A percentile compares a stretch with the other conserved stretches of the same genome.
Conservation (phyloP, 2,797 vertebrate genomes). For the Setipinna tenuifilis region DNA sequence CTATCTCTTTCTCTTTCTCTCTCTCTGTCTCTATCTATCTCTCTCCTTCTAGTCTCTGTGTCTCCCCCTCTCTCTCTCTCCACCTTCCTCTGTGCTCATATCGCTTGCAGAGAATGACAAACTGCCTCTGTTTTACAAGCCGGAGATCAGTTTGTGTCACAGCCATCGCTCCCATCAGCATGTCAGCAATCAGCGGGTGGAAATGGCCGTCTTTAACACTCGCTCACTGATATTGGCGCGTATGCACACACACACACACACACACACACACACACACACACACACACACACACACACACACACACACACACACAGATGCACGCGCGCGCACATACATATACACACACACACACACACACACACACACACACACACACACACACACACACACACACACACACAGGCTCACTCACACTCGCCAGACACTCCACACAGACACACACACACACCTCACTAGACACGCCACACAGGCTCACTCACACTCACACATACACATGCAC, state of each 20-base stretch:
- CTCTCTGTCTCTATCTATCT: neutral
- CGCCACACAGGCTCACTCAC: too few species aligned
- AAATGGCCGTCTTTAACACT: slow-evolving; percentile 38
- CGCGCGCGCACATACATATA: neutral
- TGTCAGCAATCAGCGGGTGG: slow-evolving; percentile 21
- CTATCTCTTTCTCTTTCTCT: too few species aligned
- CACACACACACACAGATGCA: slow-evolving; percentile 42
- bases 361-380: too few species aligned
- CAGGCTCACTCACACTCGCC: too few species aligned
- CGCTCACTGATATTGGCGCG: slow-evolving; percentile 51
- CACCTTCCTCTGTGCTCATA: slow-evolving; percentile 60
- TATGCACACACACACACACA: slow-evolving; percentile 9
- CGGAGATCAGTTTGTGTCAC: slow-evolving; percentile 25
- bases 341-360: neutral
- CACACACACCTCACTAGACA: too few species aligned
- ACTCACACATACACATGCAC: too few species aligned
- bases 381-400: too few species aligned
- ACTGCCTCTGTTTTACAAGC: slow-evolving; percentile 57
- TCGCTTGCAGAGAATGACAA: slow-evolving; percentile 64
- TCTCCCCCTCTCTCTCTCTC: slow-evolving; percentile 32
- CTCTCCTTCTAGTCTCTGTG: neutral
- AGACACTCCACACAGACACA: too few species aligned
- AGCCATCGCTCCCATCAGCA: slow-evolving; percentile 16
- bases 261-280: neutral
- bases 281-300: slow-evolving; percentile 39